Evolutionary conservation across 2,113 vertebrate genomes (phyloP).

Genomic region (Microtus oregoni): DNA sequence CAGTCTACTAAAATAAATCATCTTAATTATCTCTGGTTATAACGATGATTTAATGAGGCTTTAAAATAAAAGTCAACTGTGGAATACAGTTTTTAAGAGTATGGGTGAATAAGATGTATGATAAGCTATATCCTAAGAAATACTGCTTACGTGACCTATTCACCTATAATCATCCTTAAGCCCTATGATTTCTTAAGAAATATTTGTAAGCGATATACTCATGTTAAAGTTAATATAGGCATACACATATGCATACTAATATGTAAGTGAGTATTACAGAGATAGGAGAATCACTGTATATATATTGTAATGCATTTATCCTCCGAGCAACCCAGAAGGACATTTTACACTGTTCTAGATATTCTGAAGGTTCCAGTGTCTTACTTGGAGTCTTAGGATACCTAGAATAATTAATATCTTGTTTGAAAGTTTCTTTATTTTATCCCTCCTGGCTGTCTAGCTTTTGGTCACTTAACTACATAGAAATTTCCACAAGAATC

Average conservation of each 20-base stretch:
- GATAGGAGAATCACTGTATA: background rate
- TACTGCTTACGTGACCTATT: conserved; percentile 50
- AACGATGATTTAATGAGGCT: conserved; percentile 47
- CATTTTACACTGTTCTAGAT: conserved; percentile 61
- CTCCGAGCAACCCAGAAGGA: background rate
- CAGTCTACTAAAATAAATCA: conserved; percentile 46
- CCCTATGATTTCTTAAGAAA: background rate
- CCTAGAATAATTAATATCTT: conserved; percentile 71
- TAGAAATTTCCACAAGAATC: conserved; percentile 59
- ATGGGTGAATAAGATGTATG: background rate
- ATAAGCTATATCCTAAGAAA: background rate
- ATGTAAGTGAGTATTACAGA: background rate
- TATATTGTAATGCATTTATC: background rate
- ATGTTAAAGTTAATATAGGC: background rate
- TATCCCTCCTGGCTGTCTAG: background rate
- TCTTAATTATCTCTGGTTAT: conserved; percentile 37
- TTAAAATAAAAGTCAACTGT: conserved; percentile 52
- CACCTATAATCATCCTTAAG: background rate
- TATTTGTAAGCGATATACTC: background rate
- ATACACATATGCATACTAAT: background rate
- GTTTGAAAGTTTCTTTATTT: conserved; percentile 68
- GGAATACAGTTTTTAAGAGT: conserved; percentile 48
- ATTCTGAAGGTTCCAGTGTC: conserved; percentile 54
- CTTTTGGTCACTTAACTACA: conserved; percentile 55
- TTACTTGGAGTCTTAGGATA: conserved; percentile 53